Percentiles rank a stretch among this genome's conserved stretches.
These are phyloP conservation scores for Spisula subtruncata DNA, from an alignment of 2,888 invertebrate genomes.

Conservation along the genomic window DNA sequence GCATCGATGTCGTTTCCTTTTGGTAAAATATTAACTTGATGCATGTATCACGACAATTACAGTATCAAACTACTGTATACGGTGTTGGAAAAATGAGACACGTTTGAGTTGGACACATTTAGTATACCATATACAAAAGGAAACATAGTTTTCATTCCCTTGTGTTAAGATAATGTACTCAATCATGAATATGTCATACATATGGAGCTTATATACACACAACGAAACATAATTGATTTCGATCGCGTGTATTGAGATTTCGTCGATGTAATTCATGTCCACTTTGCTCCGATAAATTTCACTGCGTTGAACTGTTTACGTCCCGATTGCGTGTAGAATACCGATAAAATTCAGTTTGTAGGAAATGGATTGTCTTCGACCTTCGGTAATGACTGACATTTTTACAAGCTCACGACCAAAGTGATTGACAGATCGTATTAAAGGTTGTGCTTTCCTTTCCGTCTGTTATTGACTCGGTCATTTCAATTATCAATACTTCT, in stretches of 20 bases:
- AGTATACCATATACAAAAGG: no score
- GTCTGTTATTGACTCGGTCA: neutral
- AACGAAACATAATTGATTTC: neutral
- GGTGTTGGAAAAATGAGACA: no score
- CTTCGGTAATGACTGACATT: slow-evolving; percentile 29
- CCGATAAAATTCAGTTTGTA: neutral
- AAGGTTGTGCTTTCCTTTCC: neutral
- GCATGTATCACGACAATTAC: no score
- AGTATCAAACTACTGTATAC: no score
- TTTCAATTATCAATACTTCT: slow-evolving; percentile 1
- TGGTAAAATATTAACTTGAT: no score
- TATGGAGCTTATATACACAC: no score
- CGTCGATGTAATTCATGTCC: neutral
- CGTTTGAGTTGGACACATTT: no score
- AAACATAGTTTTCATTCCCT: no score
- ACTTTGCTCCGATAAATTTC: neutral
- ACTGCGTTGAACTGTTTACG: neutral
- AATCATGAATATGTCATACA: no score
- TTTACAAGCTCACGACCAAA: slow-evolving; percentile 11
- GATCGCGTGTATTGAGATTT: neutral
- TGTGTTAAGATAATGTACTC: no score
- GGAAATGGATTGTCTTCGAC: neutral
- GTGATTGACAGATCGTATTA: neutral
- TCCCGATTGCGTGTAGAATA: neutral
- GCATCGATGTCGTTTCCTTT: no score